Base-by-base conservation (phyloP, 2,797 vertebrate genomes). In the Gymnothorax javanicus region DNA sequence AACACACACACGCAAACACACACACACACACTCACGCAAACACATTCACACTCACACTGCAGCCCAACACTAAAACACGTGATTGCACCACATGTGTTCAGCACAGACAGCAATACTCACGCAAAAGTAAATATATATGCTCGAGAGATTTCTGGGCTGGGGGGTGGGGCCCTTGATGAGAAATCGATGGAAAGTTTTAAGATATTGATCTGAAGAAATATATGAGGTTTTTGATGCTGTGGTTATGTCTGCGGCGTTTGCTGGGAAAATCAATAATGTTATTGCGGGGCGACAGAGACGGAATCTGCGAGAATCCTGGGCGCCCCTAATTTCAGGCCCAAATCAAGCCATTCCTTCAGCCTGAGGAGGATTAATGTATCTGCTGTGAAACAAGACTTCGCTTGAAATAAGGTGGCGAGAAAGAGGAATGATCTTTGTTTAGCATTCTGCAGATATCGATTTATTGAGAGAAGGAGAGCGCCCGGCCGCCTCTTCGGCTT, bases 201-300 rank as follows among this genome's bases (percentile, higher is more conserved):
- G 86, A 77, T 79, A 87, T 89, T 79, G 85, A 89, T 87, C 77
- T 27, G 79, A 83, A 86, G 25, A 81, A 86, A 87, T 56, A 88
- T 88, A 88, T 88, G 84, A 88, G 62, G 75, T 87, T 87, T 88
- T 86, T 85, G 82, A 86, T 84, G 67, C 84, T 77, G 81, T 88
- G 82, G 62, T 86, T 88, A 82, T 27, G 59, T 86, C 73, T 81
- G 52, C 84, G 54, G 60, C 82, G 86, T 84, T 82, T 62, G 84
- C 56, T 79, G 73, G 73, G 82, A 87, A 90, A 90, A 84, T 90
- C 87, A 59, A 90, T 90, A 90, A 79, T 17, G 84, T 84, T 90
- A 88, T 90, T 90, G 82, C 64, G 52, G 33, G 43, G 84, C 86
- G 87, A 88, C 87, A 88, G 87, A 73, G 87, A 84, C 84, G 13